These are phyloP conservation scores for Tragelaphus oryx DNA, from an alignment of 2,797 vertebrate genomes.

Conservation along the genomic window DNA sequence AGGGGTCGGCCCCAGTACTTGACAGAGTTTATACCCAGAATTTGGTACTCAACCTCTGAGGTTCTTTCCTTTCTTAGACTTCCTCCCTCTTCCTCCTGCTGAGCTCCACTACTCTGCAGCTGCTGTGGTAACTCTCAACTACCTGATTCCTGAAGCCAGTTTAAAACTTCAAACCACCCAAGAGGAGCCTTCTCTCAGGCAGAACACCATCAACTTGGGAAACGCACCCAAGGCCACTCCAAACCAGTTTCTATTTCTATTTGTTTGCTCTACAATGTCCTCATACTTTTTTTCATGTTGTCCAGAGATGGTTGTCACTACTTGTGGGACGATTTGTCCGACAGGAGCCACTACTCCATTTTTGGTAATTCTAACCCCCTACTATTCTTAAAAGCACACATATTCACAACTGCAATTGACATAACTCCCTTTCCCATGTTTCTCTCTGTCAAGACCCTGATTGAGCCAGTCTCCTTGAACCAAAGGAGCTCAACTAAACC, in stretches of 20 bases:
- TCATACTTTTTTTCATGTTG: neutral
- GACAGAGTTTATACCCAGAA: neutral
- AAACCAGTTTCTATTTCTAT: neutral
- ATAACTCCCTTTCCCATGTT: neutral
- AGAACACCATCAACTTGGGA: neutral
- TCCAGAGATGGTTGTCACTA: neutral
- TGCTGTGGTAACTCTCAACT: neutral
- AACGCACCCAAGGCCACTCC: neutral
- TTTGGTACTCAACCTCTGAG: neutral
- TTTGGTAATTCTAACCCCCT: neutral
- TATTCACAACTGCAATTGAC: neutral
- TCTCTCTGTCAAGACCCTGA: neutral
- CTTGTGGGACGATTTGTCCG: neutral
- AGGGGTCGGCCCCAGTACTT: neutral
- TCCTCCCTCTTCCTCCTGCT: neutral
- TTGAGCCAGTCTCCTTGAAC: neutral
- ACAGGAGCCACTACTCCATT: neutral
- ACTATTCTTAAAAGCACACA: neutral
- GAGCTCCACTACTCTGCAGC: neutral
- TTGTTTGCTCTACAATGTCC: neutral
- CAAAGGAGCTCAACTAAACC: neutral
- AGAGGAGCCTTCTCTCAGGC: neutral
- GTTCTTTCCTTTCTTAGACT: neutral
- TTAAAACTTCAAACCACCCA: neutral
- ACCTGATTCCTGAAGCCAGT: neutral